Conservation (phyloP, 2,888 invertebrate genomes). For the Rhodophaea formosa region DNA sequence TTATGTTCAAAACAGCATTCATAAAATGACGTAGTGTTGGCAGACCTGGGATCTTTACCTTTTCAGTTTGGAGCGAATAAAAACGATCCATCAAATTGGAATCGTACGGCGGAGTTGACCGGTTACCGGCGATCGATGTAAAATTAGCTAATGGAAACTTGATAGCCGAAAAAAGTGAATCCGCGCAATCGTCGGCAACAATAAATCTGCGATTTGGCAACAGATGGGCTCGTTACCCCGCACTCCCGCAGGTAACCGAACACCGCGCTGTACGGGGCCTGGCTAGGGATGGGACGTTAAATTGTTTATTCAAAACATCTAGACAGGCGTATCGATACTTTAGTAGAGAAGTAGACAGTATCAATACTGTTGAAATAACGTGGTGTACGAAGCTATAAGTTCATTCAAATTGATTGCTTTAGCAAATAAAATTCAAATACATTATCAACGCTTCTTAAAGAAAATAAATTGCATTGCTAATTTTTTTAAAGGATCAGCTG, state of each 20-base stretch:
- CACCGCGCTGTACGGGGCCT: slow-evolving; percentile 33
- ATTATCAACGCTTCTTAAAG: too few species aligned
- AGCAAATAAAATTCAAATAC: too few species aligned
- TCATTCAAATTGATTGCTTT: too few species aligned
- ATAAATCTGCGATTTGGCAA: slow-evolving; percentile 74
- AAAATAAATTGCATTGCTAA: too few species aligned
- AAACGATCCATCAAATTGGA: slow-evolving; percentile 73
- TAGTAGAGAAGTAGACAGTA: too few species aligned
- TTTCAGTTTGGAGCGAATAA: slow-evolving; percentile 59
- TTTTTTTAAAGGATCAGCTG: too few species aligned
- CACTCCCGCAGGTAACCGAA: slow-evolving; percentile 72
- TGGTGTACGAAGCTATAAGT: too few species aligned
- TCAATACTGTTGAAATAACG: not conserved
- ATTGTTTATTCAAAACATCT: not conserved
- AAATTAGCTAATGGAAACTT: slow-evolving; percentile 81
- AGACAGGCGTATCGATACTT: not conserved
- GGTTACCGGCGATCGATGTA: slow-evolving; percentile 60
- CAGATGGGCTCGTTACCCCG: slow-evolving; percentile 64
- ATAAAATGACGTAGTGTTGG: too few species aligned
- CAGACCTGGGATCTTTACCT: too few species aligned
- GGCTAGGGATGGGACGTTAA: not conserved
- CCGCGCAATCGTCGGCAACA: slow-evolving; percentile 68
- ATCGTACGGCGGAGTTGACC: slow-evolving; percentile 59
- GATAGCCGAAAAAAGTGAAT: slow-evolving; percentile 74
- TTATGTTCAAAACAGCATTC: too few species aligned